Conservation (phyloP, 2,888 invertebrate species). For the Conomelus anceps region DNA sequence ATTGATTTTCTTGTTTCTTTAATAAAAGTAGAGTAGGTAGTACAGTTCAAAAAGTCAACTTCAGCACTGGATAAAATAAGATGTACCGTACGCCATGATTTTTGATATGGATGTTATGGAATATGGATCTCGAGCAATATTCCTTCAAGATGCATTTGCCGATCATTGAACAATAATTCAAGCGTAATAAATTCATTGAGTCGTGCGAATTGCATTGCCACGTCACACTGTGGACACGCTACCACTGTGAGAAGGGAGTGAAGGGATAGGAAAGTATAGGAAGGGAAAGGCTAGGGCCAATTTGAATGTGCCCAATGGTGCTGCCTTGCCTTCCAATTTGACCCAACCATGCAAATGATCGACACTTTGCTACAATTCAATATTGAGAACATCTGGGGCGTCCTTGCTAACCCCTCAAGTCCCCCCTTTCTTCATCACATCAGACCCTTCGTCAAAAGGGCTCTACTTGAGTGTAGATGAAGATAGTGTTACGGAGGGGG, state of each 20-base stretch:
- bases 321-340: neutral
- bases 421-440: neutral
- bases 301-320: neutral
- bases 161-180: neutral
- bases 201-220: neutral
- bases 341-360: neutral
- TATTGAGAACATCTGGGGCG: neutral
- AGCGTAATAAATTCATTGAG: neutral
- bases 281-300: neutral
- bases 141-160: neutral
- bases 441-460: neutral
- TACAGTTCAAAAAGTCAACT: no score
- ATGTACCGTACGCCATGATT: neutral
- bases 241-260: neutral
- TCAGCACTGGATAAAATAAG: no score
- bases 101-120: neutral
- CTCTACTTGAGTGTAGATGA: no score
- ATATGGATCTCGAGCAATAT: neutral
- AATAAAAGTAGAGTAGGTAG: no score
- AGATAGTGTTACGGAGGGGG: no score
- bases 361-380: neutral
- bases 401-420: neutral
- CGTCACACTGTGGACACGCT: neutral
- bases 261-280: neutral
- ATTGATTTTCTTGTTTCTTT: no score